Conservation (phyloP, 2,888 invertebrate genomes). For the Apoda limacodes region DNA sequence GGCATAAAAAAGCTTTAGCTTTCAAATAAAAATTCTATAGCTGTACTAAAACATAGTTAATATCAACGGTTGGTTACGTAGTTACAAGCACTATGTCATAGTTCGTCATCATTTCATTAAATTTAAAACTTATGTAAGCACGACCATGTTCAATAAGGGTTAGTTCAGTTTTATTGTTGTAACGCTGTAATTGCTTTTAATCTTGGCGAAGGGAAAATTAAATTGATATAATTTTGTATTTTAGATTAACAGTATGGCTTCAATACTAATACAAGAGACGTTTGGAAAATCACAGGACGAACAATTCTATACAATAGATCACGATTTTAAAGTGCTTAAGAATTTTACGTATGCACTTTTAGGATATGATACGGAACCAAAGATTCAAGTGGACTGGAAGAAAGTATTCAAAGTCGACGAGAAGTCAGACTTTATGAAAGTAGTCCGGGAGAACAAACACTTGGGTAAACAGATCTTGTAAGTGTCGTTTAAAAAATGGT, state of each 20-base stretch:
- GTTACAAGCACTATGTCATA: no score
- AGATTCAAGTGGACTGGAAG: slow-evolving; percentile 31
- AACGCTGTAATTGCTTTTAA: not conserved
- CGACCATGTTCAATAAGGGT: no score
- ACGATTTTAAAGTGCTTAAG: slow-evolving; percentile 40
- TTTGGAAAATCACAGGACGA: slow-evolving; percentile 49
- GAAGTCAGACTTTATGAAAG: slow-evolving; percentile 36
- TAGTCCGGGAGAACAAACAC: slow-evolving; percentile 30
- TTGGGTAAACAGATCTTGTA: slow-evolving; percentile 52
- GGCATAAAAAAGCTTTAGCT: no score
- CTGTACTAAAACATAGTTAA: no score
- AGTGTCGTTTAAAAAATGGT: no score
- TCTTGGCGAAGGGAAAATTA: not conserved
- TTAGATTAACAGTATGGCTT: slow-evolving; percentile 62
- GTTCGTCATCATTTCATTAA: no score
- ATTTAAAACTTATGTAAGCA: no score
- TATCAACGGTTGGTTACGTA: no score
- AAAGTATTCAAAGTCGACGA: slow-evolving; percentile 30
- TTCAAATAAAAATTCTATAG: no score
- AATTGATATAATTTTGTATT: no score
- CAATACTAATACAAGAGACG: slow-evolving; percentile 51
- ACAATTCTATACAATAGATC: slow-evolving; percentile 43
- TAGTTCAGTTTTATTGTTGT: not conserved
- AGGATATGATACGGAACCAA: slow-evolving; percentile 24
- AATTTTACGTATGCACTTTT: slow-evolving; percentile 36